Percentiles rank a stretch among this genome's conserved stretches.
phyloP scores from a whole-genome alignment of 2,797 vertebrate species.

The Lemur catta region DNA sequence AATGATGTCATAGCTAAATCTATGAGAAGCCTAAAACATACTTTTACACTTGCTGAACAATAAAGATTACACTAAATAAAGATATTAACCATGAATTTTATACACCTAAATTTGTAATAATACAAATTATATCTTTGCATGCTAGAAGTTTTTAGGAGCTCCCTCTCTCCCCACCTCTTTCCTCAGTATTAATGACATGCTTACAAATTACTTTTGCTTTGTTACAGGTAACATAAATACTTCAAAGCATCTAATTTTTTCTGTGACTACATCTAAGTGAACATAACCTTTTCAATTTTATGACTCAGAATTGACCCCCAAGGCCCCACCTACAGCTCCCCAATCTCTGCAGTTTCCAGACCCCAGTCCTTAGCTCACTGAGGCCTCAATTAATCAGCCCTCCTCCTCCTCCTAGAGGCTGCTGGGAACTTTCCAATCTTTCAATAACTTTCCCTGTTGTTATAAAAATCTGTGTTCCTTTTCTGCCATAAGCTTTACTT shows the following conservation, averaged over 20 bases:
- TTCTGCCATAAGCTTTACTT: neutral
- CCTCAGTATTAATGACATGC: neutral
- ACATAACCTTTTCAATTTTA: neutral
- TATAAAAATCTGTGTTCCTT: neutral
- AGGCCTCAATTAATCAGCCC: neutral
- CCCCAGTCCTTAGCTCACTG: neutral
- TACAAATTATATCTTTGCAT: neutral
- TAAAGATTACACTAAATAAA: neutral
- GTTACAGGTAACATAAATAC: neutral
- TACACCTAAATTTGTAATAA: neutral
- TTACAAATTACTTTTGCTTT: neutral
- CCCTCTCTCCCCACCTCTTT: neutral
- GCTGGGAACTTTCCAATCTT: neutral
- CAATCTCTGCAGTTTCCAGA: neutral
- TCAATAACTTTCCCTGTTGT: neutral
- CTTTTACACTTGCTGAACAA: neutral
- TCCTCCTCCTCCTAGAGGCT: neutral
- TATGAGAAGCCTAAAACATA: neutral
- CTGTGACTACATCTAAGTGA: neutral
- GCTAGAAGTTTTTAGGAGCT: neutral
- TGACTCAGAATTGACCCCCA: neutral
- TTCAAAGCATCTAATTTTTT: neutral
- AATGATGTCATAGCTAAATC: neutral
- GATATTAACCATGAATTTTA: neutral
- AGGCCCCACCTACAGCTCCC: neutral